Conservation (phyloP, 2,888 invertebrate genomes). For the Cryptosula pallasiana region DNA sequence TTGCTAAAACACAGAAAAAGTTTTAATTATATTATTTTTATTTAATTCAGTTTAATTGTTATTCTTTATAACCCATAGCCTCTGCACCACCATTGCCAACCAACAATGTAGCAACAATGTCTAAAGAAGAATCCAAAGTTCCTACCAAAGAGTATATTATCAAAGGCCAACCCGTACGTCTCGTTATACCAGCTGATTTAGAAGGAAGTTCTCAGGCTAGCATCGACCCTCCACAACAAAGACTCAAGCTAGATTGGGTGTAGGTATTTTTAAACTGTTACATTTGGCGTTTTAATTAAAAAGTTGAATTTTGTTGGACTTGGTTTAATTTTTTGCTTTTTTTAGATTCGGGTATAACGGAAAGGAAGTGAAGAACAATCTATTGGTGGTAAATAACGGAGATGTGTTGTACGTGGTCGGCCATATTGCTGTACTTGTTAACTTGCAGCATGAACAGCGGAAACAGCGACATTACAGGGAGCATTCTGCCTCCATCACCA, state of each 20-base stretch:
- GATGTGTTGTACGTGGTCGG: slow-evolving; percentile 46
- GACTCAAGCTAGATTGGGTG: slow-evolving; percentile 41
- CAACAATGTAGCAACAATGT: too few relatives aligned
- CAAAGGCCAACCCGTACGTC: background rate
- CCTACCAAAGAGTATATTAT: background rate
- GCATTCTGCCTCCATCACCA: slow-evolving; percentile 3
- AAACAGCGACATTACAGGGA: slow-evolving; percentile 43
- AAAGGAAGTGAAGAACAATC: slow-evolving; percentile 43
- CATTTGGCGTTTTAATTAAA: background rate
- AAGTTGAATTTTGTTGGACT: background rate
- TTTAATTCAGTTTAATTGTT: too few relatives aligned
- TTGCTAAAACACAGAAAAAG: too few relatives aligned
- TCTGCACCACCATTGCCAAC: too few relatives aligned
- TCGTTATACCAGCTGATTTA: background rate
- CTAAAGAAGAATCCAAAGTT: background rate
- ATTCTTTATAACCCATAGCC: too few relatives aligned
- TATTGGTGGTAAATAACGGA: slow-evolving; percentile 37
- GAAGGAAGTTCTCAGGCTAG: background rate
- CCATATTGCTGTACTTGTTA: slow-evolving; percentile 40
- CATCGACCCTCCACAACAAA: slow-evolving; percentile 25
- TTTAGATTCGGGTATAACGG: slow-evolving; percentile 49
- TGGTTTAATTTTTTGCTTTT: background rate
- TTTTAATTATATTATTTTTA: too few relatives aligned
- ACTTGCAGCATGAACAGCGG: slow-evolving; percentile 31
- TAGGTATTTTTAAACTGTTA: slow-evolving; percentile 31